Conservation (phyloP, 1,140 invertebrate genomes). For the Bathynomus jamesi region DNA sequence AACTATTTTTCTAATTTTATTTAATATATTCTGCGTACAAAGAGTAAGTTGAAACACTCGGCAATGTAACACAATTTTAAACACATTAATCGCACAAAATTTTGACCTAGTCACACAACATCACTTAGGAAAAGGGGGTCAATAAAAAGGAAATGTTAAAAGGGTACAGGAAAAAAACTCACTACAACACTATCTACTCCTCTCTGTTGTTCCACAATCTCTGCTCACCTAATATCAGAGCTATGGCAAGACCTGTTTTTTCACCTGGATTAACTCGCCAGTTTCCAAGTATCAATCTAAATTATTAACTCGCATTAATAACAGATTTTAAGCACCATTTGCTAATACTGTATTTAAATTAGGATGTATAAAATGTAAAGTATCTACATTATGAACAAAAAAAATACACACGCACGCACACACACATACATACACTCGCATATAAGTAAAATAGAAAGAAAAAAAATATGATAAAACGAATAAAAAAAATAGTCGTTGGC, state of each 20-base stretch:
- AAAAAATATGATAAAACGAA: not conserved
- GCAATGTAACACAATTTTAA: not conserved
- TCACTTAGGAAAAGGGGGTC: not conserved
- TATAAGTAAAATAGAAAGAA: not conserved
- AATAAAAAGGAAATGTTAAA: not conserved
- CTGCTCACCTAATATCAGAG: not conserved
- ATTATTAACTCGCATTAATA: not conserved
- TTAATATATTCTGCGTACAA: not conserved
- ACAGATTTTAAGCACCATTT: not conserved
- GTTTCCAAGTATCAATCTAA: not conserved
- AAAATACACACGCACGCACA: not conserved
- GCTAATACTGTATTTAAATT: no score
- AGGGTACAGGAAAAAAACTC: not conserved
- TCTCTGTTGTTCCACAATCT: not conserved
- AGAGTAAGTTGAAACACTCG: not conserved
- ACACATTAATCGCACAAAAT: not conserved
- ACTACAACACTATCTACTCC: not conserved
- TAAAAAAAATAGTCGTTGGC: not conserved
- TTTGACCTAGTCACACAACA: not conserved
- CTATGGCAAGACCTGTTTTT: not conserved
- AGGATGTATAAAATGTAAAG: no score
- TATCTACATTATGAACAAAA: no score
- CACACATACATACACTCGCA: not conserved
- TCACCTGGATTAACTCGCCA: not conserved
- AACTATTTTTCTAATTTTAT: not conserved